Base-by-base conservation (phyloP, 2,113 vertebrate species). In the Takifugu bimaculatus region DNA sequence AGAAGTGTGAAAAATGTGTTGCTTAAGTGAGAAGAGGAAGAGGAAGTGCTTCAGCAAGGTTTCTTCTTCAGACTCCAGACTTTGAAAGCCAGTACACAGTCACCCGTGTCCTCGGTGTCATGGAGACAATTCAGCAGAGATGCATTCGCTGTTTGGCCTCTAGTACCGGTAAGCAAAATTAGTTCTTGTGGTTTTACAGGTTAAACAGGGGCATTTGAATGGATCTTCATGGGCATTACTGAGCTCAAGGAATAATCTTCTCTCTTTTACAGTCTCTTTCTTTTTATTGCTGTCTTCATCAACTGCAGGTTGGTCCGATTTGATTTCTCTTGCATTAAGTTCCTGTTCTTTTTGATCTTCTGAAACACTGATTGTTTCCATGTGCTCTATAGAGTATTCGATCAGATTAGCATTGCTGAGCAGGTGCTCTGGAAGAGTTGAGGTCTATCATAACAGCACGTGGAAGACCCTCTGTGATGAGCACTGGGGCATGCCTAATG, bases 401-500 rank as follows among this genome's bases (percentile, higher is more conserved):
- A 35, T 68, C 14, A 60, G 60, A 60, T 14, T 73, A 26, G 6
- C 5, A 20, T 47, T 27, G 1, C 7, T 13, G 32, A 35, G 14
- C 49, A 11, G 0, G 2, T 72, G 74, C 26, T 52, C 28, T 35
- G 69, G 69, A 10, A 60, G 60, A 25, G 62, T 65, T 32, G 73
- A 66, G n/a, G 29, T 75, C 14, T n/a, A 12, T 27, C 0, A 54
- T 44, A 28, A 1, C 1, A 1, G 1, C 0, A 0, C 0, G 13
- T 65, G 58, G 67, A 61, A 67, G 55, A 70, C 68, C 35, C 50
- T 76, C 2, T 71, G 74, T 51, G 63, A 71, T 42, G 45, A 67
- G 0, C 0, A 0, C 0, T 73, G 65, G 63, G 47, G 15, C 29
- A 1, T 52, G 26, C 26, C 20, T 1, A 15, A 72, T 13, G 65